Percentiles rank a stretch among this genome's conserved stretches.
Conservation (phyloP, 2,888 invertebrate species). For the Yponomeuta malinellus region DNA sequence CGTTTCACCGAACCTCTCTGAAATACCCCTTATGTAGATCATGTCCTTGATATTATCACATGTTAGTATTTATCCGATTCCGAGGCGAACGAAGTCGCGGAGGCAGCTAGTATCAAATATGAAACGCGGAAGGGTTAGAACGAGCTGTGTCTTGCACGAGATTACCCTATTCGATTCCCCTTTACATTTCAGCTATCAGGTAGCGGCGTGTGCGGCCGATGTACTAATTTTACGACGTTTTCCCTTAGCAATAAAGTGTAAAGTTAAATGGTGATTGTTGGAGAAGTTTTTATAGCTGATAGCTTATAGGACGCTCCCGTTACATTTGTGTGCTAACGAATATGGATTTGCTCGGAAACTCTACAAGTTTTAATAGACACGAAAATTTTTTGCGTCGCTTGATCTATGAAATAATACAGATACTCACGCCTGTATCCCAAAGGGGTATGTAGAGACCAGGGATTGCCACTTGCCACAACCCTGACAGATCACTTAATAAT, state of each 20-base stretch:
- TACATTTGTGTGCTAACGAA: background rate
- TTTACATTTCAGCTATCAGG: background rate
- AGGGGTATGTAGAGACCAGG: too few relatives aligned
- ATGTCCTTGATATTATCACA: too few relatives aligned
- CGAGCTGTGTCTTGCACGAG: background rate
- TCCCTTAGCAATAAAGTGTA: slow-evolving; percentile 2
- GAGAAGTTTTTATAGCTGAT: background rate
- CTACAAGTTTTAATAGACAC: background rate
- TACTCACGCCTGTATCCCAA: too few relatives aligned
- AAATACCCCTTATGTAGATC: too few relatives aligned
- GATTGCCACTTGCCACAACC: too few relatives aligned
- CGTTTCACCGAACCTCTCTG: too few relatives aligned
- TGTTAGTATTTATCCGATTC: too few relatives aligned
- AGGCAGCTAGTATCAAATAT: too few relatives aligned
- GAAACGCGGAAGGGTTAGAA: background rate
- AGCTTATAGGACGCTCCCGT: background rate
- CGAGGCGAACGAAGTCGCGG: too few relatives aligned
- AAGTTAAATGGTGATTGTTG: background rate
- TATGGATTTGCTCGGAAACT: background rate
- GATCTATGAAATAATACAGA: too few relatives aligned
- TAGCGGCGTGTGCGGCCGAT: slow-evolving; percentile 7
- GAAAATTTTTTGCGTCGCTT: too few relatives aligned
- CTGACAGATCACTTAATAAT: too few relatives aligned
- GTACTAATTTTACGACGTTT: slow-evolving; percentile 8
- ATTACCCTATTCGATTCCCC: background rate